These are phyloP conservation scores for Drosophila crucigera DNA, from an alignment of 2,888 invertebrate species.

Conservation along the genomic window DNA sequence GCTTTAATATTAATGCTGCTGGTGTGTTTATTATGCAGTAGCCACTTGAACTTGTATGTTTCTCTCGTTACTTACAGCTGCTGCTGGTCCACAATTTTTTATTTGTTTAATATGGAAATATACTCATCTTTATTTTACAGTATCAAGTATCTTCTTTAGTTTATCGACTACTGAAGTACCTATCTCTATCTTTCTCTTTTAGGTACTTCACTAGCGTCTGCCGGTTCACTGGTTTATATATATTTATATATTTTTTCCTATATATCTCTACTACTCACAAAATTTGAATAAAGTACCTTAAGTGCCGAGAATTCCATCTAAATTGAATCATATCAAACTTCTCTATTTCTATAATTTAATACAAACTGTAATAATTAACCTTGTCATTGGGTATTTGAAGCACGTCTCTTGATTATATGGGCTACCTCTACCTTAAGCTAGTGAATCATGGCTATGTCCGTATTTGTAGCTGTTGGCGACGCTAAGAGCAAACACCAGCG, in stretches of 20 bases:
- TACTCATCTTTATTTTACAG: background rate
- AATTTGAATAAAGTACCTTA: background rate
- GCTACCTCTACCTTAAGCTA: constrained; percentile 1
- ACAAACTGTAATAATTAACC: constrained; percentile 14
- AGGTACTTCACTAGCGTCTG: background rate
- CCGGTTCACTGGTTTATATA: background rate
- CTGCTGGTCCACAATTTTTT: background rate
- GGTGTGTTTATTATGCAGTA: background rate
- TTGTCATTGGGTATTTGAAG: constrained; percentile 5
- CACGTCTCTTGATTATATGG: background rate
- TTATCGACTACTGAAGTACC: background rate
- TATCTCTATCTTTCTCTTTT: too few relatives aligned
- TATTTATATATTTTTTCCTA: background rate
- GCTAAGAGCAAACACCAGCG: constrained; percentile 22
- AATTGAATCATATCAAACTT: background rate
- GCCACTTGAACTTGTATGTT: background rate
- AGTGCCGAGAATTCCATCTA: too few relatives aligned
- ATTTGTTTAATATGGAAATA: background rate
- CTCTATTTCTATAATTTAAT: background rate
- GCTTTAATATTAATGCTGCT: constrained; percentile 5
- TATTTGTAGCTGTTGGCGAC: constrained; percentile 28
- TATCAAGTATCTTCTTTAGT: background rate
- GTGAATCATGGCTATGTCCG: constrained; percentile 47
- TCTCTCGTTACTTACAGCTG: background rate
- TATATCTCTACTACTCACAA: background rate